phyloP scores from a whole-genome alignment of 1,140 invertebrate species.

The Caerostris darwini region DNA sequence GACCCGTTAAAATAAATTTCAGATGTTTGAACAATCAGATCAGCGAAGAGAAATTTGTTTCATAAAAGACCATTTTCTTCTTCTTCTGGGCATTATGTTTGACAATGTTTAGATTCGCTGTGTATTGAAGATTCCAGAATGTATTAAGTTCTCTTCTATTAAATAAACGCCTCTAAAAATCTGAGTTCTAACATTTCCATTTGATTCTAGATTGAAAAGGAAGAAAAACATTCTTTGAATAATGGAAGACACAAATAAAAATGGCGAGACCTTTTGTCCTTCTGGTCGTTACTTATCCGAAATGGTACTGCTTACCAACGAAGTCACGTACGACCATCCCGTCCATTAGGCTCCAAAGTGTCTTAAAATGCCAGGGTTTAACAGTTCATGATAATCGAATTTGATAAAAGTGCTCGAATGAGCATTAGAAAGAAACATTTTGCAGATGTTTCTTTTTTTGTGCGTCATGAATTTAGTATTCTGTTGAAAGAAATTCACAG shows the following conservation, averaged over 20 bases:
- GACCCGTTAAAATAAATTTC: conserved; percentile 35
- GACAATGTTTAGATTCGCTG: conserved; percentile 21
- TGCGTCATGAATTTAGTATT: conserved; percentile 16
- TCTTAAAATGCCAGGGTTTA: conserved; percentile 47
- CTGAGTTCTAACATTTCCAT: neutral
- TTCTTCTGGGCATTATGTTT: neutral
- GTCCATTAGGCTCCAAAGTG: conserved; percentile 44
- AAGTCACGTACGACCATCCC: conserved; percentile 18
- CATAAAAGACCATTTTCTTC: neutral
- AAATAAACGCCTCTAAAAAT: neutral
- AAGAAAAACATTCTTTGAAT: neutral
- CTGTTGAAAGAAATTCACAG: neutral
- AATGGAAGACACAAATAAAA: conserved; percentile 22
- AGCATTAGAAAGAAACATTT: neutral
- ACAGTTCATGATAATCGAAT: conserved; percentile 55
- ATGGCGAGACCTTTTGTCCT: conserved; percentile 1
- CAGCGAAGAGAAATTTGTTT: neutral
- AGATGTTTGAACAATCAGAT: neutral
- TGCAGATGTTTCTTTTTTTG: neutral
- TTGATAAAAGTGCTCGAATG: conserved; percentile 39
- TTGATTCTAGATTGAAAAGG: neutral
- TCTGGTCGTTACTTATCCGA: conserved; percentile 3
- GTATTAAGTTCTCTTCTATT: conserved; percentile 15
- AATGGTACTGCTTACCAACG: neutral
- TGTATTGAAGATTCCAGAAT: neutral